Evolutionary conservation across 2,113 vertebrate genomes (phyloP).

Genomic region (Glaucomys volans): DNA sequence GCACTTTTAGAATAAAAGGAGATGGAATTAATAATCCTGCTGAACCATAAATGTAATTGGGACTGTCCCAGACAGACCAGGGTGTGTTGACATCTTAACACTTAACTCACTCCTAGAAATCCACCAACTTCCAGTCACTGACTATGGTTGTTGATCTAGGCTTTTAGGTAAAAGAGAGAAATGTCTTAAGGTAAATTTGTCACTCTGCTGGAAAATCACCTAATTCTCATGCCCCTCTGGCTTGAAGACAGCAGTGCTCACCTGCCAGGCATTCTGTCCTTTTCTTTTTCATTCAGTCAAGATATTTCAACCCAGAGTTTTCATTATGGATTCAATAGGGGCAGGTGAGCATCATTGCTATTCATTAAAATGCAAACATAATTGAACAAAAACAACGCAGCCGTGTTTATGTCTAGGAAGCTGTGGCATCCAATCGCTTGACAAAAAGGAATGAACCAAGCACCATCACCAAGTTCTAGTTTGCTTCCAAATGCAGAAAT

Average conservation of each 20-base stretch:
- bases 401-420: background rate
- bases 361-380: conserved; percentile 30
- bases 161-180: background rate
- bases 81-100: rapidly evolving
- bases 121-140: background rate
- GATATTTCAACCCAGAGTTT: conserved; percentile 23
- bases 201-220: background rate
- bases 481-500: background rate
- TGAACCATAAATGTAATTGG: background rate
- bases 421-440: background rate
- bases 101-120: background rate
- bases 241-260: background rate
- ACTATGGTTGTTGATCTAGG: background rate
- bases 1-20: background rate
- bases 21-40: background rate
- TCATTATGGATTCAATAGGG: conserved; percentile 4
- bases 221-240: background rate
- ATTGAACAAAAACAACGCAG: conserved; percentile 3
- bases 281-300: background rate
- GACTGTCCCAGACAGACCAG: background rate
- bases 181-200: background rate
- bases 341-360: background rate
- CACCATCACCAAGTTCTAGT: background rate
- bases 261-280: background rate
- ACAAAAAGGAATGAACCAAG: background rate